Conservation (phyloP, 1,140 invertebrate species). For the Colletes latitarsis region DNA sequence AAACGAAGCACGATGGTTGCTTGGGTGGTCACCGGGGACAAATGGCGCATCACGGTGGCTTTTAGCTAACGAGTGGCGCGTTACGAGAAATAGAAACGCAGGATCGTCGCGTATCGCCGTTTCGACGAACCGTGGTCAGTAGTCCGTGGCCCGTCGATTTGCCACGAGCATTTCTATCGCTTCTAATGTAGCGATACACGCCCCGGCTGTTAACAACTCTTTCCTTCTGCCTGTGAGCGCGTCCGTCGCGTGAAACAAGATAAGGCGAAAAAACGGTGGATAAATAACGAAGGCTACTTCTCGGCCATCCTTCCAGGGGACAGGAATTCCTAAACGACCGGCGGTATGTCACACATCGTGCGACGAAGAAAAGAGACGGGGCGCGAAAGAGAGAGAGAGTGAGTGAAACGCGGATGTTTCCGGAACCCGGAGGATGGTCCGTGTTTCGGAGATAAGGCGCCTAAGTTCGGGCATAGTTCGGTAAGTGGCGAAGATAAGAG, state of each 20-base stretch:
- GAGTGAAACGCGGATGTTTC: constrained; percentile 57
- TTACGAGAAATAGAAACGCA: neutral
- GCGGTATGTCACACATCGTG: constrained; percentile 4
- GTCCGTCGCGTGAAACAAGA: constrained; percentile 55
- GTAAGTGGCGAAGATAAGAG: constrained; percentile 61
- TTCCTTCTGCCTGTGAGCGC: constrained; percentile 30
- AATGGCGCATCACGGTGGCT: constrained; percentile 16
- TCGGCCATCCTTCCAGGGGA: constrained; percentile 1
- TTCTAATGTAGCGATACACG: constrained; percentile 50
- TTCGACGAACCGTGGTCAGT: constrained; percentile 14
- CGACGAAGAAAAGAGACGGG: neutral
- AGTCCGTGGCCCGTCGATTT: constrained; percentile 5
- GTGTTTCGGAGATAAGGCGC: constrained; percentile 57
- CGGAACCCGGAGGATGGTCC: constrained; percentile 50
- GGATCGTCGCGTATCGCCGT: constrained; percentile 19
- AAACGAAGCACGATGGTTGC: neutral
- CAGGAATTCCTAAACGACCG: constrained; percentile 53
- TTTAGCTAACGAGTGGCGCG: constrained; percentile 17
- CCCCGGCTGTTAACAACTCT: constrained; percentile 55
- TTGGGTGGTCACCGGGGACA: neutral
- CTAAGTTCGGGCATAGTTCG: constrained; percentile 60
- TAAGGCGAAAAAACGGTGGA: constrained; percentile 49
- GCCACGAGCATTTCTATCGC: constrained; percentile 43
- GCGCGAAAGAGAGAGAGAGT: neutral
- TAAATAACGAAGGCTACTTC: constrained; percentile 54